Conservation (phyloP, 2,113 vertebrate species). For the Muntiacus muntjak region DNA sequence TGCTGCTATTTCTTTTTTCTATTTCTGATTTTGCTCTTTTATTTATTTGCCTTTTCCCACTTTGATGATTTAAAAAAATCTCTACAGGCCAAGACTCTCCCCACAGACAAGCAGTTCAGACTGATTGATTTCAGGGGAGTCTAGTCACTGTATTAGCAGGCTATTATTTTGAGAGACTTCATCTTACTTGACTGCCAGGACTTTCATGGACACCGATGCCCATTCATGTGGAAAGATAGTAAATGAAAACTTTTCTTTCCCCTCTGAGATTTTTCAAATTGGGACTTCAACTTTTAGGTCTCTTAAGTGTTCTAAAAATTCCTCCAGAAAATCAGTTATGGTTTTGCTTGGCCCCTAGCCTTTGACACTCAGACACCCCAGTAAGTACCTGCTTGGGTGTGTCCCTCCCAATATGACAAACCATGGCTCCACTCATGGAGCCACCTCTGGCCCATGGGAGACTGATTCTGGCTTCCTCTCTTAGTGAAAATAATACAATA, state of each 20-base stretch:
- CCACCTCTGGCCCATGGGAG: neutral
- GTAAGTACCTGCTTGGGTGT: neutral
- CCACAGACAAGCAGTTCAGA: neutral
- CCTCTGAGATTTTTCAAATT: neutral
- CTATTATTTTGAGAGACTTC: neutral
- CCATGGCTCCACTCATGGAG: neutral
- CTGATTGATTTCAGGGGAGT: neutral
- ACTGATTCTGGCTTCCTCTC: neutral
- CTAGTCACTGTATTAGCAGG: neutral
- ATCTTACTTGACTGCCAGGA: neutral
- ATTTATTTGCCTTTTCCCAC: neutral
- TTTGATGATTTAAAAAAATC: neutral
- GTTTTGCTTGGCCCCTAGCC: neutral
- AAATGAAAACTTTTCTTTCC: neutral
- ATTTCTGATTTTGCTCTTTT: neutral
- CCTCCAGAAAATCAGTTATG: neutral
- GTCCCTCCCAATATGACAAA: neutral
- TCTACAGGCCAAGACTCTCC: neutral
- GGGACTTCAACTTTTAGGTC: neutral
- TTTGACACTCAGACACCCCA: neutral
- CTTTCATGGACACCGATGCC: neutral
- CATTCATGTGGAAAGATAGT: neutral
- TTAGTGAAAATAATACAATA: neutral
- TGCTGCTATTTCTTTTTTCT: neutral
- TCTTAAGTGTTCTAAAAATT: neutral